A percentile compares a stretch with the other conserved stretches of the same genome.
phyloP scores from a whole-genome alignment of 2,797 vertebrate species.

The Platalea minor region DNA sequence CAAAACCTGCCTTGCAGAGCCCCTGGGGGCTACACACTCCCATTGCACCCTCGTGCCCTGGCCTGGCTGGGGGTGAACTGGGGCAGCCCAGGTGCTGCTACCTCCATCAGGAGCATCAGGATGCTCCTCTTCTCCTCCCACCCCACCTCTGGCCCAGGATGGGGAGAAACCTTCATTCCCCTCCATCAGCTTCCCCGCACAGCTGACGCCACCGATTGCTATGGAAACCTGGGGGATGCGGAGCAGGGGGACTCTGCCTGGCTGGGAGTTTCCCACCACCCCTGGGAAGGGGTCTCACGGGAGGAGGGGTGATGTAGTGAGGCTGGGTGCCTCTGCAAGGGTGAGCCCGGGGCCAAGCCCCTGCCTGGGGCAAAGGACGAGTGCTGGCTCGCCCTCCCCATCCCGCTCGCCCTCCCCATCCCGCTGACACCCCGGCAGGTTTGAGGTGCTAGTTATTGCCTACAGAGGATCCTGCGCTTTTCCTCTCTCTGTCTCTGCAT shows the following conservation, averaged over 20 bases:
- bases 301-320: neutral
- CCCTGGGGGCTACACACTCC: neutral
- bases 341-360: neutral
- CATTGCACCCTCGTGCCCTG: neutral
- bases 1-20: neutral
- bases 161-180: neutral
- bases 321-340: neutral
- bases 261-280: neutral
- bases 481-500: slow-evolving; percentile 3
- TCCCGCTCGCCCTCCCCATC: neutral
- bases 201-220: slow-evolving; percentile 33
- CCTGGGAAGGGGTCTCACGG: neutral
- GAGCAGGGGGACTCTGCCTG: neutral
- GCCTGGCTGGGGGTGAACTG: neutral
- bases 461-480: neutral
- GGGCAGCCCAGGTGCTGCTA: neutral
- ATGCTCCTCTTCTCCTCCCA: neutral
- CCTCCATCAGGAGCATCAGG: neutral
- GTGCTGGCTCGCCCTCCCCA: rapidly evolving
- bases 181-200: neutral
- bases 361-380: neutral
- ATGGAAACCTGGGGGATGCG: neutral
- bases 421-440: neutral
- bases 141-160: neutral
- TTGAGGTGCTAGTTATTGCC: neutral